Conservation (phyloP, 2,113 vertebrate genomes). For the Anhinga anhinga region DNA sequence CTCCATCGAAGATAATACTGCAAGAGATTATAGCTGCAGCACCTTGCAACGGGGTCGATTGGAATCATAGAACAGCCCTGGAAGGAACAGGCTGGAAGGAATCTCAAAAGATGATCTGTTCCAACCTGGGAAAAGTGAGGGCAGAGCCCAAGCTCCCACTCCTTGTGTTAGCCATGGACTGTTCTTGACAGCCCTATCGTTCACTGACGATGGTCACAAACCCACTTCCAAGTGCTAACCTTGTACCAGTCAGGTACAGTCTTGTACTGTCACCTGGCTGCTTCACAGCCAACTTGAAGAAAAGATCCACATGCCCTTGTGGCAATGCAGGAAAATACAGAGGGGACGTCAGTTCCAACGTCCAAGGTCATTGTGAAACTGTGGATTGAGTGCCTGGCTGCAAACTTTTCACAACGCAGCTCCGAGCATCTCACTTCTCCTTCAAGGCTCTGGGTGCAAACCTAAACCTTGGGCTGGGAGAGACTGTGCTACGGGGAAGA, state of each 20-base stretch:
- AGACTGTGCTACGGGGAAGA: not conserved
- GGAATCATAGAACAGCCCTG: not conserved
- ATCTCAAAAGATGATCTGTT: not conserved
- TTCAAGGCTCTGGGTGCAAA: not conserved
- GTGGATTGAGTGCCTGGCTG: not conserved
- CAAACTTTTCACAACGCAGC: not conserved
- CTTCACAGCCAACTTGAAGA: not conserved
- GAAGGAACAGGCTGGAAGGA: not conserved
- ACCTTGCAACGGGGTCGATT: not conserved
- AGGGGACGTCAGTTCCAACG: not conserved
- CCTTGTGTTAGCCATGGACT: fast-evolving
- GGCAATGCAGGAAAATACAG: not conserved
- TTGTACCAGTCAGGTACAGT: not conserved
- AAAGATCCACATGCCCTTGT: not conserved
- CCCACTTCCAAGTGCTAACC: not conserved
- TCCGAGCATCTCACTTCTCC: not conserved
- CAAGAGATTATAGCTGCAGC: not conserved
- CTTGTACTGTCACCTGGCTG: not conserved
- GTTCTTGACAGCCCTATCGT: fast-evolving
- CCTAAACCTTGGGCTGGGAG: not conserved
- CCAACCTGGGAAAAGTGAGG: not conserved
- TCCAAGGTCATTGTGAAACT: not conserved
- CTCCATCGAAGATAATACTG: not conserved
- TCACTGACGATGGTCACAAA: not conserved
- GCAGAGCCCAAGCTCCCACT: not conserved